These are phyloP conservation scores for Tiphia femorata DNA, from an alignment of 2,888 invertebrate genomes.

Conservation along the genomic window DNA sequence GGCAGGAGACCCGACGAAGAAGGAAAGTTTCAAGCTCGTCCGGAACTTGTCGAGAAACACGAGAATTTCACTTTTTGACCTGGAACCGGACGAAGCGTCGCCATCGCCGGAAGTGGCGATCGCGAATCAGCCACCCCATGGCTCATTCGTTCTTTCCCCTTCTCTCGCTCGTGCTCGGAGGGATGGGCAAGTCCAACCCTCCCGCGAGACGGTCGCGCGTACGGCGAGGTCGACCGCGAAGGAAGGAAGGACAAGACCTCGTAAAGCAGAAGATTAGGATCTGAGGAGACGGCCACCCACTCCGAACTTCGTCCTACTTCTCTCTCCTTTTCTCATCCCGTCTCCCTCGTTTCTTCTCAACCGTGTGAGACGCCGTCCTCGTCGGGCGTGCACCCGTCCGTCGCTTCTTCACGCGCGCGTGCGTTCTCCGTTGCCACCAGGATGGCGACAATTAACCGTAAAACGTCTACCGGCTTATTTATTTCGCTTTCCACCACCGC, in stretches of 20 bases:
- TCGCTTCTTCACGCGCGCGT: background rate
- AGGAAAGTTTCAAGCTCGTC: no score
- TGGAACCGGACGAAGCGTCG: no score
- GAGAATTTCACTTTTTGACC: no score
- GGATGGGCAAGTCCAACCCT: no score
- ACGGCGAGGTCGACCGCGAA: slow-evolving; percentile 41
- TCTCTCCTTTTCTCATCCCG: slow-evolving; percentile 30
- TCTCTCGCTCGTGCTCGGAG: no score
- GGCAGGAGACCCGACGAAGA: no score
- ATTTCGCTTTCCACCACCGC: slow-evolving; percentile 39
- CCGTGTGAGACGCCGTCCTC: slow-evolving; percentile 36
- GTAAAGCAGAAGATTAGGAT: slow-evolving; percentile 62
- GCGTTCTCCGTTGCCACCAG: slow-evolving; percentile 21
- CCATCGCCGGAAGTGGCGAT: no score
- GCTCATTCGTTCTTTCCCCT: no score
- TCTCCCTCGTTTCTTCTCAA: slow-evolving; percentile 26
- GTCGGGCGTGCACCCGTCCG: no score
- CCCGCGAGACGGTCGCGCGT: slow-evolving; percentile 36
- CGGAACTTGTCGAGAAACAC: no score
- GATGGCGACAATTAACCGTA: slow-evolving; percentile 64
- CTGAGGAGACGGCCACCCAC: slow-evolving; percentile 64
- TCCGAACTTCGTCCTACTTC: slow-evolving; percentile 47
- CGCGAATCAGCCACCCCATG: no score
- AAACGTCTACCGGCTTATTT: slow-evolving; percentile 56
- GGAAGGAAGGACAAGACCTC: slow-evolving; percentile 55